These are phyloP conservation scores for Bombus sylvicola DNA, from an alignment of 1,140 invertebrate species.

Conservation along the genomic window DNA sequence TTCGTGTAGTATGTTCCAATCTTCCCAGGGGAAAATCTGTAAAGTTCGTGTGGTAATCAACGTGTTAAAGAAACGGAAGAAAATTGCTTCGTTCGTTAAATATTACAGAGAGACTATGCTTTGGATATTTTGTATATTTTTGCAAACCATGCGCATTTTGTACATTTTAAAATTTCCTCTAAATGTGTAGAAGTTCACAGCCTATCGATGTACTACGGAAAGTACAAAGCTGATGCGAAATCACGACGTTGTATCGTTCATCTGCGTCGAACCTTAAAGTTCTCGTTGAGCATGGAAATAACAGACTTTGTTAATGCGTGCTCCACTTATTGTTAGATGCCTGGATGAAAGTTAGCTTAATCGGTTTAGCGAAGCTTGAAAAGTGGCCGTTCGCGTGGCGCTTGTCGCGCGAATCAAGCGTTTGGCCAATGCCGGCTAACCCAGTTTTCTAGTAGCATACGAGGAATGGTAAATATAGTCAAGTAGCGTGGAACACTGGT, in stretches of 20 bases:
- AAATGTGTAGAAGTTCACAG: no score
- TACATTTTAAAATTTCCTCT: no score
- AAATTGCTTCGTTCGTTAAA: no score
- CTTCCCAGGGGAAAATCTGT: no score
- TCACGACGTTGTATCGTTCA: background rate
- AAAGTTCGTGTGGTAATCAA: no score
- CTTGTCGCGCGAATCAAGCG: conserved; percentile 12
- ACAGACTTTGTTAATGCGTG: conserved; percentile 10
- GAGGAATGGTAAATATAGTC: conserved; percentile 43
- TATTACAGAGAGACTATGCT: no score
- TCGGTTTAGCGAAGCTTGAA: conserved; percentile 34
- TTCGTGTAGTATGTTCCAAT: no score
- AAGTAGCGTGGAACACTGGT: background rate
- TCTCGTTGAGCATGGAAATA: background rate
- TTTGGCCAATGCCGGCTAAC: conserved; percentile 41
- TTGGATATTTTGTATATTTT: no score
- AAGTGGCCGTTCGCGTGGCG: conserved; percentile 17
- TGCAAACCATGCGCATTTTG: no score
- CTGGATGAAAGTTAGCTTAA: conserved; percentile 36
- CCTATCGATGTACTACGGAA: no score
- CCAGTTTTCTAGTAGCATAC: conserved; percentile 24
- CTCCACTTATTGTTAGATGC: conserved; percentile 4
- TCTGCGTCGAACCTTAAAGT: background rate
- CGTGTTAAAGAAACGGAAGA: no score
- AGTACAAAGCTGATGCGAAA: background rate